phyloP scores from a whole-genome alignment of 2,113 vertebrate genomes.

The Myodes glareolus region DNA sequence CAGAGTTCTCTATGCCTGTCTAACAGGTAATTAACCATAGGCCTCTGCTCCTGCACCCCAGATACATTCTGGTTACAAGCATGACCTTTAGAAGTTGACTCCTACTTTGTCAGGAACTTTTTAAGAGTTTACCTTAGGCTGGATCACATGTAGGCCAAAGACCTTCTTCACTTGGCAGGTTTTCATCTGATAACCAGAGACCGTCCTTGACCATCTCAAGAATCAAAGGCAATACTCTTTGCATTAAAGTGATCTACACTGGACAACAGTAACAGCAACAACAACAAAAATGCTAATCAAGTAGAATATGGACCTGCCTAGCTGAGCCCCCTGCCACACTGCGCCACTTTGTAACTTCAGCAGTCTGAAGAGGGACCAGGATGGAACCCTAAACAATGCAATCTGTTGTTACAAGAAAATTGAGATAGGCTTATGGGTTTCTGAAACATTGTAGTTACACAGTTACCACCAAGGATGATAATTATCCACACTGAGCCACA shows the following conservation, averaged over 20 bases:
- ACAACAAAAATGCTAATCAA: background rate
- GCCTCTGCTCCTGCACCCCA: background rate
- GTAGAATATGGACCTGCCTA: background rate
- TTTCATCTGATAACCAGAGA: background rate
- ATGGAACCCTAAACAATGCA: background rate
- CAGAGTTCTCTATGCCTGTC: background rate
- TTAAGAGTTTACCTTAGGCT: background rate
- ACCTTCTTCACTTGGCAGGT: background rate
- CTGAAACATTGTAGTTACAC: background rate
- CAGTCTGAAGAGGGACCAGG: slow-evolving; percentile 29
- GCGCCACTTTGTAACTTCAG: background rate
- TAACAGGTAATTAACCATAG: background rate
- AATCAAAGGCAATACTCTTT: background rate
- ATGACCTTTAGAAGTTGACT: background rate
- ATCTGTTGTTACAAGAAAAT: slow-evolving; percentile 44
- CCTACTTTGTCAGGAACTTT: background rate
- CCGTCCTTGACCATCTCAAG: background rate
- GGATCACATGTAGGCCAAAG: background rate
- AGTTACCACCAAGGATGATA: slow-evolving; percentile 5
- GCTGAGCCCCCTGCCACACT: background rate
- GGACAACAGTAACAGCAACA: background rate
- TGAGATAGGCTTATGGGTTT: background rate
- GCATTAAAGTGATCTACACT: background rate
- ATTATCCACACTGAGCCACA: slow-evolving; percentile 29
- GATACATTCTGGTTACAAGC: background rate